Evolutionary conservation across 2,888 invertebrate species (phyloP).

Genomic region (Lepidochrysops patricia): DNA sequence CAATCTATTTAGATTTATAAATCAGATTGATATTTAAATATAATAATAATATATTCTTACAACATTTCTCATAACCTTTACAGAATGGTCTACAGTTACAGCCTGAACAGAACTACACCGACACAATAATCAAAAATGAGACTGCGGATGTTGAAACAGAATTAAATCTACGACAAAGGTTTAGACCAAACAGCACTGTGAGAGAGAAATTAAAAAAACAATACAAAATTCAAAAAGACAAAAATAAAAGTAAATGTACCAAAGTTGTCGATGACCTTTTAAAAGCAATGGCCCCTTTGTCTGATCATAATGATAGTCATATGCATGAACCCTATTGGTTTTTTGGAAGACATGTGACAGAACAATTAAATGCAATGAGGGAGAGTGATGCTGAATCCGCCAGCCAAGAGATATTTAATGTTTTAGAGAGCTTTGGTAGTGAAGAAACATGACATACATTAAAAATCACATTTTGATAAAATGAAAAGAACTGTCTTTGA

Average conservation of each 20-base stretch:
- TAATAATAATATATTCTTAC: too few relatives aligned
- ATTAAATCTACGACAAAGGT: slow-evolving; percentile 41
- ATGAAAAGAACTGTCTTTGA: too few relatives aligned
- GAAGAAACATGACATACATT: background rate
- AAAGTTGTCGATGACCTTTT: slow-evolving; percentile 48
- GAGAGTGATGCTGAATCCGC: slow-evolving; percentile 45
- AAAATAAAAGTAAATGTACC: slow-evolving; percentile 40
- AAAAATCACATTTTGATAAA: background rate
- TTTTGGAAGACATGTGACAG: slow-evolving; percentile 55
- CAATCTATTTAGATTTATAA: too few relatives aligned
- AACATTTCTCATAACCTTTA: too few relatives aligned
- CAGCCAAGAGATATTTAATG: slow-evolving; percentile 38
- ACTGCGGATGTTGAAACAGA: slow-evolving; percentile 33
- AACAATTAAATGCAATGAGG: slow-evolving; percentile 48
- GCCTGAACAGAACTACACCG: background rate
- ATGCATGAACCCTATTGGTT: slow-evolving; percentile 43
- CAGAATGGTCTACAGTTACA: background rate
- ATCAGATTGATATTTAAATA: too few relatives aligned
- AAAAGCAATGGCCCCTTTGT: slow-evolving; percentile 43
- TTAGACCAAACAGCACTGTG: slow-evolving; percentile 37
- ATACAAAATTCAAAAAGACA: slow-evolving; percentile 26
- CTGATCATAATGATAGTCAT: slow-evolving; percentile 14
- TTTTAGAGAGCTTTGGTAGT: slow-evolving; percentile 26
- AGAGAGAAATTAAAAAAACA: slow-evolving; percentile 30
- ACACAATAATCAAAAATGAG: slow-evolving; percentile 41